A percentile compares a stretch with the other conserved stretches of the same genome.
These are phyloP conservation scores for Calliphora vicina DNA, from an alignment of 1,140 invertebrate species.

Conservation along the genomic window DNA sequence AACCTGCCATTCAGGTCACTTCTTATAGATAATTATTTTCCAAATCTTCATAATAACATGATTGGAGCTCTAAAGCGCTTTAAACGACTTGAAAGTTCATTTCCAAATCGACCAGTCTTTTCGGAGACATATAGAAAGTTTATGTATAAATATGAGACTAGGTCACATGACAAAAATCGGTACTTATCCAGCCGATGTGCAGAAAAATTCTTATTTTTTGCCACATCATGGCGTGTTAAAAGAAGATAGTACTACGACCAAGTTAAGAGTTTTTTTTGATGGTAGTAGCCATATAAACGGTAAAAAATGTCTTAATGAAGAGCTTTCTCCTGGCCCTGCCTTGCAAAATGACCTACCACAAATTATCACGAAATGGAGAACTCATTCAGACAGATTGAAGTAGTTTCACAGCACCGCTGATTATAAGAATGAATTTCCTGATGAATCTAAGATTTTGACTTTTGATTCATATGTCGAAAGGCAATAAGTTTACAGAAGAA, in stretches of 20 bases:
- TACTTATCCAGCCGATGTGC: conserved; percentile 17
- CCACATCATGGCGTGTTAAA: conserved; percentile 56
- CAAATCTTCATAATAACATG: too few relatives aligned
- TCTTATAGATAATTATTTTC: too few relatives aligned
- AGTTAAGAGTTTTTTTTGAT: conserved; percentile 51
- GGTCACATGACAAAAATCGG: conserved; percentile 11
- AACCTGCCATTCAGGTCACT: too few relatives aligned
- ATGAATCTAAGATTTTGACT: neutral
- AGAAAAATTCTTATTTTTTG: conserved; percentile 37
- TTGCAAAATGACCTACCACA: conserved; percentile 44
- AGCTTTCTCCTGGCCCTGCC: conserved; percentile 52
- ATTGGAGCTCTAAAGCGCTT: too few relatives aligned
- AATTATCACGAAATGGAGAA: conserved; percentile 36
- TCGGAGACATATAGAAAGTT: too few relatives aligned
- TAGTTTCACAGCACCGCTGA: neutral
- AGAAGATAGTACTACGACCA: conserved; percentile 50
- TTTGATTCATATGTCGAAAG: conserved; percentile 35
- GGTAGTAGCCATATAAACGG: conserved; percentile 41
- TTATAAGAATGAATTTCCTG: neutral
- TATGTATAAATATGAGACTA: too few relatives aligned
- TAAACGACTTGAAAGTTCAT: too few relatives aligned
- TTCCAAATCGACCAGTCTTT: too few relatives aligned
- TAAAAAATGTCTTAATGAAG: conserved; percentile 52
- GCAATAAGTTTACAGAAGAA: conserved; percentile 44
- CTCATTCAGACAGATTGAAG: neutral